phyloP scores from a whole-genome alignment of 1,140 invertebrate species.

The Aphidius ervi region DNA sequence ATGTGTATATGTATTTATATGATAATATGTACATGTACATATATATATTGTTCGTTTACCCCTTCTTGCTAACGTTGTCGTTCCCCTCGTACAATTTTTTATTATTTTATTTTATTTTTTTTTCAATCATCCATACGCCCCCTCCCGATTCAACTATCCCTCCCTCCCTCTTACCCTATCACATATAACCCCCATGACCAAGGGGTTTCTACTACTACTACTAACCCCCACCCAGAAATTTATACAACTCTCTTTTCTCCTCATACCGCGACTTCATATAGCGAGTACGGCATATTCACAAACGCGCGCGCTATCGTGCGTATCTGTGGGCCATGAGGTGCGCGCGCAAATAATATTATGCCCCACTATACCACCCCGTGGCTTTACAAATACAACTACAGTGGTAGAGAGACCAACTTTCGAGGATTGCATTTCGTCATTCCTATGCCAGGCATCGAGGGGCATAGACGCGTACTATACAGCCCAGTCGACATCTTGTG shows the following conservation, averaged over 20 bases:
- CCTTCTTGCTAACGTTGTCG: too few species aligned
- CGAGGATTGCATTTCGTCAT: constrained; percentile 45
- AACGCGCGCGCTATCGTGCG: constrained; percentile 18
- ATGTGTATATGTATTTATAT: constrained; percentile 14
- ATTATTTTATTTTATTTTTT: constrained; percentile 22
- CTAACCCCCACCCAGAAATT: background rate
- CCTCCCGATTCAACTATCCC: background rate
- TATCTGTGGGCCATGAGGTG: constrained; percentile 31
- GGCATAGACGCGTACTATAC: constrained; percentile 46
- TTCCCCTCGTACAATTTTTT: constrained; percentile 16
- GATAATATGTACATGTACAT: too few species aligned
- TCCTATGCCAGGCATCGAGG: constrained; percentile 50
- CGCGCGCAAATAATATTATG: constrained; percentile 11
- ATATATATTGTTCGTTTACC: too few species aligned
- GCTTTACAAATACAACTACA: constrained; percentile 6
- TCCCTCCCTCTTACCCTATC: constrained; percentile 13
- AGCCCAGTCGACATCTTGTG: constrained; percentile 48
- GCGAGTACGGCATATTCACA: background rate
- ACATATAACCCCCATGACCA: background rate
- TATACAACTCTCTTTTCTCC: constrained; percentile 22
- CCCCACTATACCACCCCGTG: constrained; percentile 11
- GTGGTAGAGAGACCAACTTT: constrained; percentile 34
- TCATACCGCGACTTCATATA: constrained; percentile 22
- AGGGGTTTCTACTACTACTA: background rate
- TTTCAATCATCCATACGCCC: constrained; percentile 25